A percentile compares a stretch with the other conserved stretches of the same genome.
Conservation (phyloP, 2,888 invertebrate genomes). For the Syrphus vitripennis region DNA sequence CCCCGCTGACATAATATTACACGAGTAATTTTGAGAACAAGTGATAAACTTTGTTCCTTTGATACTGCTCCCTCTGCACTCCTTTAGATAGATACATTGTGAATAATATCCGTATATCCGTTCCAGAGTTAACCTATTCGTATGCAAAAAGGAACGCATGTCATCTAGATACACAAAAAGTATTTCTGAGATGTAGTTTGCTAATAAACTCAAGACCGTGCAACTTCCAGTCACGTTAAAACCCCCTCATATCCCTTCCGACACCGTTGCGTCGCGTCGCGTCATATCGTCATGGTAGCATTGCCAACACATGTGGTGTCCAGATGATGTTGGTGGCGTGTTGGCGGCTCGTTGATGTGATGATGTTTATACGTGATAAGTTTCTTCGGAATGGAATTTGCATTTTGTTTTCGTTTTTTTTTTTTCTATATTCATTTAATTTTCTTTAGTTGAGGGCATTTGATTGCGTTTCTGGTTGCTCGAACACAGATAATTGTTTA, state of each 20-base stretch:
- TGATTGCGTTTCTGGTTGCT: conserved; percentile 22
- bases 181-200: conserved; percentile 27
- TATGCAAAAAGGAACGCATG: conserved; percentile 30
- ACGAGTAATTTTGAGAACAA: conserved; percentile 45
- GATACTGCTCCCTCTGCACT: neutral
- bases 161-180: conserved; percentile 45
- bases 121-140: conserved; percentile 5
- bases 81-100: neutral
- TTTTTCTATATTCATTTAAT: neutral
- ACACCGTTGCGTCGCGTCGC: neutral
- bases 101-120: neutral
- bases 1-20: conserved; percentile 27
- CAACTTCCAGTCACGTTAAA: conserved; percentile 16
- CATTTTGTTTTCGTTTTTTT: conserved; percentile 23
- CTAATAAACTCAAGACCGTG: conserved; percentile 28
- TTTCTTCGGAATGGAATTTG: conserved; percentile 64
- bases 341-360: conserved; percentile 37
- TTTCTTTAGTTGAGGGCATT: conserved; percentile 17
- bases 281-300: neutral
- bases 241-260: neutral
- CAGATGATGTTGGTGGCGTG: conserved; percentile 53
- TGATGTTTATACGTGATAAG: conserved; percentile 67
- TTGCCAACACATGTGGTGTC: conserved; percentile 52
- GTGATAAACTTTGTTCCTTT: conserved; percentile 51
- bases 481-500: conserved; percentile 43